Evolutionary conservation across 2,888 invertebrate genomes (phyloP).

Genomic region (Onchidella celtica): DNA sequence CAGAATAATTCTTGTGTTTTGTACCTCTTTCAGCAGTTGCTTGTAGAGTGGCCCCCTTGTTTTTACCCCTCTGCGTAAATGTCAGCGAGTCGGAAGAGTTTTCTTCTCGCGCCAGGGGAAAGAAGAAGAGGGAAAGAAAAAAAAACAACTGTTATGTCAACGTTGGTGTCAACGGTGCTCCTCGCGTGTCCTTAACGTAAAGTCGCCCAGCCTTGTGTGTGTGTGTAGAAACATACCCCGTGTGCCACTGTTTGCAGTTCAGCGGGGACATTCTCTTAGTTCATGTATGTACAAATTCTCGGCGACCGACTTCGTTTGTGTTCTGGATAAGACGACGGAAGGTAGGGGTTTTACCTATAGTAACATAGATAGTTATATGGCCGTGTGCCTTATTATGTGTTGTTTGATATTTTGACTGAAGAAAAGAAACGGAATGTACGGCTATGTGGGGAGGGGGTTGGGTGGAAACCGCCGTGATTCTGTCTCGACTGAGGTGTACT

Average conservation of each 20-base stretch:
- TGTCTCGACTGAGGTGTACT: no score
- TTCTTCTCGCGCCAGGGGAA: background rate
- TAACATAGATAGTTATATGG: no score
- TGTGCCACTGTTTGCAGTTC: constrained; percentile 5
- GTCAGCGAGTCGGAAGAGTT: background rate
- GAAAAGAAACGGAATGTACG: background rate
- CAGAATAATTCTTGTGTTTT: no score
- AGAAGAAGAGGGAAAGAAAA: no score
- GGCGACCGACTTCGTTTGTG: background rate
- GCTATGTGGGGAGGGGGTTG: no score
- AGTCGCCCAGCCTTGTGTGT: background rate
- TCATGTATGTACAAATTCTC: background rate
- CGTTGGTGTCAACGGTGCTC: background rate
- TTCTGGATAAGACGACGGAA: background rate
- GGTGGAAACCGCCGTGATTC: no score
- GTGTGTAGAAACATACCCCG: background rate
- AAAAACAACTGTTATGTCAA: no score
- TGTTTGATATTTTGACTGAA: background rate
- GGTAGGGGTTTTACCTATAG: no score
- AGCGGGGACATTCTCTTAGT: background rate
- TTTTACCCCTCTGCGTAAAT: no score
- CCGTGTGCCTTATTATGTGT: background rate
- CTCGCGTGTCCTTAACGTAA: background rate
- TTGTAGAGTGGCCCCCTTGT: no score
- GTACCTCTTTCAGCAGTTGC: no score